Conservation (phyloP, 2,113 vertebrate species). For the Myrmecophaga tridactyla region DNA sequence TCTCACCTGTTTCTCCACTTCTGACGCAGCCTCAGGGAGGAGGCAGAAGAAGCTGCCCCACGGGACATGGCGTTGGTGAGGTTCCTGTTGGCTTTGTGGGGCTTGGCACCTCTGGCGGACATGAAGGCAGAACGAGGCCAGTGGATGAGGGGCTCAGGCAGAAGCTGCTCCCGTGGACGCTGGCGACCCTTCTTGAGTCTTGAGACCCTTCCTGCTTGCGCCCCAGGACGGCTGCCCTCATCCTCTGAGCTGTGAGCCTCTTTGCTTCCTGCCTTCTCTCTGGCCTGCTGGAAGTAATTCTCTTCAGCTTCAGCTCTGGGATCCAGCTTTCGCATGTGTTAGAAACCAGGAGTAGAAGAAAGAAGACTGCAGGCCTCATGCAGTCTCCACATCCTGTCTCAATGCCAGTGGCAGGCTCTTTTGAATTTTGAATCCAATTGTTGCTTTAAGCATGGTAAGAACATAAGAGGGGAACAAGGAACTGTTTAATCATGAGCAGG, state of each 20-base stretch:
- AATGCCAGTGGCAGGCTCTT: neutral
- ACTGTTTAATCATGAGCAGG: neutral
- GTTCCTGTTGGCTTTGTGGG: neutral
- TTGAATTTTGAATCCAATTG: neutral
- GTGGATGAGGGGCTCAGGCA: neutral
- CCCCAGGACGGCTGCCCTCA: rapidly evolving
- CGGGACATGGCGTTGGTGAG: too few relatives aligned
- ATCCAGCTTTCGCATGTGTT: neutral
- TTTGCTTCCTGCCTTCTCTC: too few relatives aligned
- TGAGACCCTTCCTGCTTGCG: too few relatives aligned
- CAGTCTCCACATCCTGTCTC: rapidly evolving
- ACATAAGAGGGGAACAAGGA: neutral
- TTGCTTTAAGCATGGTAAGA: neutral
- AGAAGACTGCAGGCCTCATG: rapidly evolving
- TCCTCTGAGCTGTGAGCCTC: too few relatives aligned
- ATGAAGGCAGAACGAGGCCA: too few relatives aligned
- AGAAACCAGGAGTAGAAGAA: too few relatives aligned
- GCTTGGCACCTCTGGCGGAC: neutral
- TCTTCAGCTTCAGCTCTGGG: neutral
- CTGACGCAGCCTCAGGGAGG: neutral
- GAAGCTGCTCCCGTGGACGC: neutral
- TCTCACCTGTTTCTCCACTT: neutral
- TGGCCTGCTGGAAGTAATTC: neutral
- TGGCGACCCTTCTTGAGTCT: rapidly evolving
- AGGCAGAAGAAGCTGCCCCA: neutral